Evolutionary conservation across 92 coral and sea anemone species (phyloP), one percentile per base, ranked within the genome.

Genomic region (Palythoa grandiflora): DNA sequence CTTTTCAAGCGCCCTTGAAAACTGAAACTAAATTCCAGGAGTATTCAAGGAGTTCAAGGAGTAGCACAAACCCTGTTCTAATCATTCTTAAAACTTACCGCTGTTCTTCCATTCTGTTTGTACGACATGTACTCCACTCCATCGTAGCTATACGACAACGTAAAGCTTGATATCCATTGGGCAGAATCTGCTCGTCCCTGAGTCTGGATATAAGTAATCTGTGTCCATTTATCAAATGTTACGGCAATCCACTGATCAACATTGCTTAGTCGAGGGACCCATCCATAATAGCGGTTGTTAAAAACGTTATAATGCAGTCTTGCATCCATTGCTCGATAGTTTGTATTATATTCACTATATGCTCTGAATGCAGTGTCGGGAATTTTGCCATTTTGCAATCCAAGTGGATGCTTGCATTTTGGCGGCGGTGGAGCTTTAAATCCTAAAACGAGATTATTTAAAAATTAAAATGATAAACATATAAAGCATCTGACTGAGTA

Each of bases 111-210:
- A 9, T 63, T 80, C 20, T 80, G 85, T 12, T 80, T 80, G 68
- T 80, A 80, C 0, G 16, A 14, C 60, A 39, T 39, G 17, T 61
- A 80, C 1, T 80, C 85, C 1, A 80, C 89, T 6, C 89, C 87
- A 19, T 89, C 61, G 21, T 83, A 60, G 1, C 89, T 89, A 73
- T 19, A 78, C 17, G 89, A 8, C 40, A 89, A 16, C 37, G 75
- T 36, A 70, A 47, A 89, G 47, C 92, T 78, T 10, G 85, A 84
- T 9, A 73, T 75, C 92, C 92, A 89, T 80, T 88, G 87, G 3
- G 54, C 38, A 7, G 76, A 83, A 72, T 85, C 63, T 36, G 20
- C 51, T 28, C 89, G 76, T 2, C 92, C 92, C 76, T 89, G 92
- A n/a, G 79, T 85, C 11, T 87, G 85, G 17, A 89, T 78, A 3